Base-by-base conservation (phyloP, 1,140 invertebrate species). In the Rhynchophorus ferrugineus region DNA sequence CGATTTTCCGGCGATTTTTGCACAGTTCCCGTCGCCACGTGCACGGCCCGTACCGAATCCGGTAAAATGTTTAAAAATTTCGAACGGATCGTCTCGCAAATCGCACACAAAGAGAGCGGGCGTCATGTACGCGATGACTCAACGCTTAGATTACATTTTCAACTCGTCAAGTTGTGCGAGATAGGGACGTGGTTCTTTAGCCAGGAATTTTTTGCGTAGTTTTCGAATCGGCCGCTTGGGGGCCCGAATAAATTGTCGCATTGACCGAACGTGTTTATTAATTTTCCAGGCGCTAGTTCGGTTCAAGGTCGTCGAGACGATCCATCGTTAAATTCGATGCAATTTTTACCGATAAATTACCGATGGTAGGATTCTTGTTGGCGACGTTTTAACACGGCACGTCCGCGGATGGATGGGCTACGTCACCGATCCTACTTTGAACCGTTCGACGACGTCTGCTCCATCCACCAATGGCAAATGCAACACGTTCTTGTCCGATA, bases 101-200 rank as follows among this genome's bases (percentile, higher is more conserved):
- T 42, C 20, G 17, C 17, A 50, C n/a, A n/a, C 19, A 34, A 20
- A 54, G 35, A 56, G 56, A 49, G 56, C 21, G 29, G 33, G 49
- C 53, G 44, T 54, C 48, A 54, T 49, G 44, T 54, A 61, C 61
- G 44, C 54, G 44, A 38, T 50, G 59, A 57, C 55, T 49, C 53
- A 64, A 64, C 61, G 61, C 60, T 61, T 62, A 64, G 54, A 57
- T 50, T 58, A 61, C 59, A 63, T 54, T 59, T 59, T 65, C 54
- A 52, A 59, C 61, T 64, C 59, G 63, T 63, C 63, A 63, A 54
- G 60, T 61, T 58, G 56, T n/a, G n/a, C n/a, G n/a, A 59, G 57
- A 62, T 63, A 62, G 61, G 64, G 64, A 66, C 62, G 64, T 64
- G 61, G 60, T 64, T 66, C 62, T 64, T 62, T 62, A 57, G 64